A percentile compares a stretch with the other conserved stretches of the same genome.
phyloP scores from a whole-genome alignment of 2,888 invertebrate species.

The Rutpela maculata region DNA sequence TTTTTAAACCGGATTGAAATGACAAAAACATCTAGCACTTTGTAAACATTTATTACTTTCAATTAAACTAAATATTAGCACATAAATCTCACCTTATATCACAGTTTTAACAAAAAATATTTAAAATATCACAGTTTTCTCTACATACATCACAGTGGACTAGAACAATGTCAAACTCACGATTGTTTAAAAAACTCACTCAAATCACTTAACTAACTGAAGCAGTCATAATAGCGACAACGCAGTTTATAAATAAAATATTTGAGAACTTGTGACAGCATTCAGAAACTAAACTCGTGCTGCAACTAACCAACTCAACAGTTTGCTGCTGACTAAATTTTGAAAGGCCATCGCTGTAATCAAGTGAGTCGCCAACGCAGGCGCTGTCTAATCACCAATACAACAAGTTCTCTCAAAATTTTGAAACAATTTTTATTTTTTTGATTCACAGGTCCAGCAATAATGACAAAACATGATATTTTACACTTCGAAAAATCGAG shows the following conservation, averaged over 20 bases:
- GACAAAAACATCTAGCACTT: constrained; percentile 9
- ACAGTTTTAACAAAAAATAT: constrained; percentile 30
- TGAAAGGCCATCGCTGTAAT: constrained; percentile 53
- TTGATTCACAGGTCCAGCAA: constrained; percentile 8
- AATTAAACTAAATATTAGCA: neutral
- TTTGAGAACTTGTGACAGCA: constrained; percentile 24
- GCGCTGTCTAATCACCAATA: constrained; percentile 42
- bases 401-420: constrained; percentile 32
- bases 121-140: constrained; percentile 32
- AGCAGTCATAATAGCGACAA: neutral
- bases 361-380: constrained; percentile 45
- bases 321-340: constrained; percentile 46
- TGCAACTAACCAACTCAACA: constrained; percentile 25
- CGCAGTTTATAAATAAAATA: constrained; percentile 9
- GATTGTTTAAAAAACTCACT: constrained; percentile 11
- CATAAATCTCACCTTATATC: constrained; percentile 34
- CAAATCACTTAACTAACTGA: constrained; percentile 20
- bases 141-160: constrained; percentile 36
- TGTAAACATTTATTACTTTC: constrained; percentile 16
- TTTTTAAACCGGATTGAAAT: neutral
- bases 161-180: constrained; percentile 35
- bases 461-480: constrained; percentile 22
- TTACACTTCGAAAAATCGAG: constrained; percentile 30
- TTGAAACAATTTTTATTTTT: constrained; percentile 37
- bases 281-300: neutral